Base-by-base conservation (phyloP, 2,888 invertebrate species). In the Reticulitermes lucifugus region DNA sequence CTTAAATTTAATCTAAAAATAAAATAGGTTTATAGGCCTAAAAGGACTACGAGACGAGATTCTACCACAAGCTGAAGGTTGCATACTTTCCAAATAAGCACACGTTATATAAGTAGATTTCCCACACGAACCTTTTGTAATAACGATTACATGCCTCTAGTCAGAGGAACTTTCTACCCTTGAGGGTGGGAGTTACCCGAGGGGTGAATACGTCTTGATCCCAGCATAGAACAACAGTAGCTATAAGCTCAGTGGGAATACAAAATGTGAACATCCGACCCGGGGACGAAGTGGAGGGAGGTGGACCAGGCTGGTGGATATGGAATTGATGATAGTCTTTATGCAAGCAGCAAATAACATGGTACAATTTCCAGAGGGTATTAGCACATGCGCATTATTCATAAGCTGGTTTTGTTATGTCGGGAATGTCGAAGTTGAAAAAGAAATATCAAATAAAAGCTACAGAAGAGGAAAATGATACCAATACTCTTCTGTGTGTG, bases 321-420 rank as follows among this genome's bases (percentile, higher is more conserved):
- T 18, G 35, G 73, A 73, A 73, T 73, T 73, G 73, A 41, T 73
- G 14, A 73, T 73, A 73, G 73, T 73, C 21, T 73, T 73, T 73
- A 73, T 73, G 73, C 73, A 73, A 73, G 73, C 73, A 73, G 73
- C 73, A 73, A 73, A 73, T 73, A 73, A 29, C 73, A 73, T 21
- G 73, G 35, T 18, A 41, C 73, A 41, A 73, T 73, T 73, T 73
- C 73, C 35, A 73, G 35, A 41, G 21, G 65, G 65, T 25, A 65
- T 65, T 65, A 65, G 65, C 65, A 25, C 65, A 65, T 73, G 73
- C 73, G 73, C 73, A 73, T 73, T 73, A 73, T 73, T 73, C 73
- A 73, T 73, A 73, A 73, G 73, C 73, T 65, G 41, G 73, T 73
- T 73, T 21, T 73, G 73, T 73, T 73, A 41, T 73, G 73, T 73